Evolutionary conservation across 2,113 vertebrate species (phyloP).

Genomic region (Excalfactoria chinensis): DNA sequence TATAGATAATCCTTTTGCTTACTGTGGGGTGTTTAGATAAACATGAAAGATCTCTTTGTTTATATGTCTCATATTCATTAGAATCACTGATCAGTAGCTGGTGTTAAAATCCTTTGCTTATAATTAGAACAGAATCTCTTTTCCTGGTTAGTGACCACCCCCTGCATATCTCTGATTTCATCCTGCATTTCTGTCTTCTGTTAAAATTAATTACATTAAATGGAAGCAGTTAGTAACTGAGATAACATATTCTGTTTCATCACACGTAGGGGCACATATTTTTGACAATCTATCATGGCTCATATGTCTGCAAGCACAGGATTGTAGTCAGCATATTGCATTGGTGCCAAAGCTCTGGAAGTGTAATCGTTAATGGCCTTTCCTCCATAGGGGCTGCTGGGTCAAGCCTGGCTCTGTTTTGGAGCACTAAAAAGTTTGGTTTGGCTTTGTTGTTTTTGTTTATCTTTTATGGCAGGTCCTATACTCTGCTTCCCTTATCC

Average conservation of each 20-base stretch:
- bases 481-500: not conserved
- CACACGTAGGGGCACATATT: constrained; percentile 24
- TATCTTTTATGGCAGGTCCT: not conserved
- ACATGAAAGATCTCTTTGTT: not conserved
- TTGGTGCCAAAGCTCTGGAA: not conserved
- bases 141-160: constrained; percentile 44
- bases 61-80: not conserved
- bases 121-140: constrained; percentile 45
- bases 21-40: not conserved
- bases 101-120: constrained; percentile 10
- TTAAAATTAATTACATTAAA: constrained; percentile 53
- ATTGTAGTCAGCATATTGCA: not conserved
- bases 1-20: not conserved
- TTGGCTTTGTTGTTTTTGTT: not conserved
- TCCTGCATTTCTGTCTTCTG: constrained; percentile 32
- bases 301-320: not conserved
- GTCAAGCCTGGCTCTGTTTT: not conserved
- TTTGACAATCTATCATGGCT: not conserved
- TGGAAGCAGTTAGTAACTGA: constrained; percentile 30
- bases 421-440: not conserved
- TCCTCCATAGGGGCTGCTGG: not conserved
- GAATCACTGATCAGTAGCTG: not conserved
- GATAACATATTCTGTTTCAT: constrained; percentile 42
- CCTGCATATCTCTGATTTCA: constrained; percentile 15
- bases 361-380: not conserved